Percentiles rank a stretch among this genome's conserved stretches.
Conservation (phyloP, 2,113 vertebrate species). For the Sprattus sprattus region DNA sequence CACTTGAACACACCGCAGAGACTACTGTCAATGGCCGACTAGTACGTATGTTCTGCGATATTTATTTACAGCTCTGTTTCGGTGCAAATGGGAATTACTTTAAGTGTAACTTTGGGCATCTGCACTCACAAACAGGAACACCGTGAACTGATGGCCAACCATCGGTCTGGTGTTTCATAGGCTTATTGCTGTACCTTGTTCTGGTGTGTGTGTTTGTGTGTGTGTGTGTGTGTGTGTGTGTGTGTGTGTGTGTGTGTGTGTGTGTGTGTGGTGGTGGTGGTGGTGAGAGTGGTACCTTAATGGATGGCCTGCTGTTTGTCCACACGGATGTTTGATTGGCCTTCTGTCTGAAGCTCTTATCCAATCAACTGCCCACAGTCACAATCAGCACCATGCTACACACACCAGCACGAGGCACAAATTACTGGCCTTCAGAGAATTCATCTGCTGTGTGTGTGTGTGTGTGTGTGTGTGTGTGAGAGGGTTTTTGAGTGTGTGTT, state of each 20-base stretch:
- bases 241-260: constrained; percentile 3
- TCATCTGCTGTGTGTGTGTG: background rate
- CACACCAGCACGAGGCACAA: background rate
- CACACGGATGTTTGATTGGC: constrained; percentile 22
- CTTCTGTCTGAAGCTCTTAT: constrained; percentile 8
- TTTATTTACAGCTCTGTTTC: too few relatives aligned
- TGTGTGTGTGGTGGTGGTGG: background rate
- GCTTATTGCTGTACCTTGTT: too few relatives aligned
- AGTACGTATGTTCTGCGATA: too few relatives aligned
- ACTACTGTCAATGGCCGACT: too few relatives aligned
- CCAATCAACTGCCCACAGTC: constrained; percentile 9
- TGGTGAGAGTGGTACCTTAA: background rate
- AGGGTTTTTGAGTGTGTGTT: background rate
- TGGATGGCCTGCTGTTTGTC: background rate
- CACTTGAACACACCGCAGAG: too few relatives aligned
- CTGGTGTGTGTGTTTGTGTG: background rate
- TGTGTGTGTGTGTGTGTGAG: background rate
- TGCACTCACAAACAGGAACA: too few relatives aligned
- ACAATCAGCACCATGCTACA: background rate
- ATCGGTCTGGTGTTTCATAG: too few relatives aligned
- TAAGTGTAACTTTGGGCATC: too few relatives aligned
- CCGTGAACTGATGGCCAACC: too few relatives aligned
- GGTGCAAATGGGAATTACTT: too few relatives aligned
- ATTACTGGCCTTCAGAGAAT: background rate
- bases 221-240: constrained; percentile 18